A percentile compares a stretch with the other conserved stretches of the same genome.
phyloP scores from a whole-genome alignment of 2,797 vertebrate species.

The Parambassis ranga region DNA sequence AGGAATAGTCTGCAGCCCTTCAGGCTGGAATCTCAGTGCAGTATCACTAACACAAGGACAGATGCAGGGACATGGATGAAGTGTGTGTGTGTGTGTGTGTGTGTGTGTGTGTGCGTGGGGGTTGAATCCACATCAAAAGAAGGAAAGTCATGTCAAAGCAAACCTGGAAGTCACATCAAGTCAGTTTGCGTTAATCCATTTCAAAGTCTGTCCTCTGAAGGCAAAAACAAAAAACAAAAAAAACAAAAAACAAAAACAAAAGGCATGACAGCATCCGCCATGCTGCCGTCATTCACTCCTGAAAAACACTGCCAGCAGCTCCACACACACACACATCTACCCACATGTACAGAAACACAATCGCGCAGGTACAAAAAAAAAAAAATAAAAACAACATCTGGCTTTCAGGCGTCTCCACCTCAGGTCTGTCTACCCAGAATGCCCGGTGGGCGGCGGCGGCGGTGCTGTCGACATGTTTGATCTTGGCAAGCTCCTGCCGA shows the following conservation, averaged over 20 bases:
- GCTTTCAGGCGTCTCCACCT: constrained; percentile 58
- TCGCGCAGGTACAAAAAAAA: constrained; percentile 29
- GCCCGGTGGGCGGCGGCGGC: constrained; percentile 36
- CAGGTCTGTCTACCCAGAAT: constrained; percentile 65
- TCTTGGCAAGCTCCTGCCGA: constrained; percentile 54
- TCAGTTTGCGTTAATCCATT: constrained; percentile 59
- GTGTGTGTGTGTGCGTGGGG: constrained; percentile 5
- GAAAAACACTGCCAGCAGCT: constrained; percentile 25
- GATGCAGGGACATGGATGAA: constrained; percentile 38
- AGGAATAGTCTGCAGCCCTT: constrained; percentile 8
- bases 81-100: constrained; percentile 4
- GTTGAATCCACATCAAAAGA: constrained; percentile 51
- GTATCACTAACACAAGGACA: constrained; percentile 52
- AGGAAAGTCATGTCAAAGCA: constrained; percentile 52
- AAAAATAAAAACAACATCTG: constrained; percentile 28
- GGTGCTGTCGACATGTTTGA: constrained; percentile 59
- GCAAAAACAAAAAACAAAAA: constrained; percentile 11
- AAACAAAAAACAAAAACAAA: constrained; percentile 35
- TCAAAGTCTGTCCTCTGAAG: constrained; percentile 60
- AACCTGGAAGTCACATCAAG: constrained; percentile 62
- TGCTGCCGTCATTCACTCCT: constrained; percentile 31
- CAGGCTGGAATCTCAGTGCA: constrained; percentile 31
- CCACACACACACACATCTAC: background rate
- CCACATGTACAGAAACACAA: background rate
- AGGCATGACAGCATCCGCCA: constrained; percentile 33